phyloP scores from a whole-genome alignment of 2,888 invertebrate species.

The Catocala nupta region DNA sequence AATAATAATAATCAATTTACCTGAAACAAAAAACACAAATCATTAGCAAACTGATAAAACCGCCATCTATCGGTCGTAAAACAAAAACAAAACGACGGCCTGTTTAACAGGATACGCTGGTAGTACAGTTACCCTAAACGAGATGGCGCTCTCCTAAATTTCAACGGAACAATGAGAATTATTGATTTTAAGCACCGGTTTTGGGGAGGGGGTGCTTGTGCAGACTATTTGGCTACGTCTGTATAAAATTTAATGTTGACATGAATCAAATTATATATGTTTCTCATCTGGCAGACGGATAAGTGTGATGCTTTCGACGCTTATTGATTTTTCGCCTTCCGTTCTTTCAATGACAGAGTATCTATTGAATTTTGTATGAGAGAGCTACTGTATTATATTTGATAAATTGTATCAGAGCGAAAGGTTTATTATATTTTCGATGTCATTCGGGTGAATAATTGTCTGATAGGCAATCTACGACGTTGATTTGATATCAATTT shows the following conservation, averaged over 20 bases:
- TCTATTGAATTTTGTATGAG: slow-evolving; percentile 11
- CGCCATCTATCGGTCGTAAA: slow-evolving; percentile 41
- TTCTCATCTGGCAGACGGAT: slow-evolving; percentile 19
- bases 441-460: too few relatives aligned
- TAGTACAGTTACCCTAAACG: slow-evolving; percentile 32
- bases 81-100: slow-evolving; percentile 23
- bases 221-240: slow-evolving; percentile 39
- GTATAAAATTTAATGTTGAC: slow-evolving; percentile 46
- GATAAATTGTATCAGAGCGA: too few relatives aligned
- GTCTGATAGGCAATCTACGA: too few relatives aligned
- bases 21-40: slow-evolving; percentile 44
- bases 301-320: slow-evolving; percentile 19
- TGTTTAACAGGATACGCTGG: not conserved
- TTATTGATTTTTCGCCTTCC: slow-evolving; percentile 5
- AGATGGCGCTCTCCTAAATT: slow-evolving; percentile 45
- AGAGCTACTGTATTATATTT: too few relatives aligned
- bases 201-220: slow-evolving; percentile 15
- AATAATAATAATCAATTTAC: slow-evolving; percentile 25
- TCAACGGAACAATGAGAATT: slow-evolving; percentile 28
- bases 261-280: slow-evolving; percentile 43
- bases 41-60: slow-evolving; percentile 30
- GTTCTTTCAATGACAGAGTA: not conserved
- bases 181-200: slow-evolving; percentile 38
- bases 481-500: too few relatives aligned
- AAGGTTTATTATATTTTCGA: too few relatives aligned